Evolutionary conservation across 1,140 invertebrate genomes (phyloP).

Genomic region (Lethocerus indicus): DNA sequence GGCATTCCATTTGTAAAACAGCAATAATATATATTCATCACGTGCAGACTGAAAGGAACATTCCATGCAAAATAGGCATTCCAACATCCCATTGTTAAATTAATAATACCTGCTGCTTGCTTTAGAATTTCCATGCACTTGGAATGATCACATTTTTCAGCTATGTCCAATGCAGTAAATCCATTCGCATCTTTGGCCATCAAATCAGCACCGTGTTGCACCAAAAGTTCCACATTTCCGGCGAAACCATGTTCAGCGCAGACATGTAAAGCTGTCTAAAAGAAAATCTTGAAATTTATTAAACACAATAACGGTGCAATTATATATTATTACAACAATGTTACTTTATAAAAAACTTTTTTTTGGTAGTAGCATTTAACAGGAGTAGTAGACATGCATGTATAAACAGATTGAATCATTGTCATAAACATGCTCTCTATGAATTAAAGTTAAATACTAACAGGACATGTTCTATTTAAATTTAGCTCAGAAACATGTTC

Average conservation of each 20-base stretch:
- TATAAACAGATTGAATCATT: too few species aligned
- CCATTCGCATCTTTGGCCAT: conserved; percentile 42
- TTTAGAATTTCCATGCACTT: conserved; percentile 47
- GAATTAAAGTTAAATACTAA: too few species aligned
- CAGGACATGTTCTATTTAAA: too few species aligned
- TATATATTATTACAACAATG: too few species aligned
- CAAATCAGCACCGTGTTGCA: conserved; percentile 49
- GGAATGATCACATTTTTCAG: conserved; percentile 50
- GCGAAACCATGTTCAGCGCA: conserved; percentile 62
- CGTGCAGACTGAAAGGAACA: neutral
- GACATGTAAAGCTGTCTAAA: conserved; percentile 61
- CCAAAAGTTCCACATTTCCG: conserved; percentile 45
- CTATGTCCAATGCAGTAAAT: conserved; percentile 52
- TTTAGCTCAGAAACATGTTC: too few species aligned
- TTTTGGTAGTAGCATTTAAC: neutral
- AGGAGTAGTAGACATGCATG: too few species aligned
- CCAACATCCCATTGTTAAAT: neutral
- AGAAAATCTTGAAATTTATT: conserved; percentile 20
- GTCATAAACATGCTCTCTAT: too few species aligned
- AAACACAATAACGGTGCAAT: neutral
- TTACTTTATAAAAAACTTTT: too few species aligned
- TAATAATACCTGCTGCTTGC: conserved; percentile 38
- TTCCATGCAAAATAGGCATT: neutral
- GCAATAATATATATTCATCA: too few species aligned
- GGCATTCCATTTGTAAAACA: too few species aligned